Base-by-base conservation (phyloP, 2,888 invertebrate species). In the Azorinus chamasolen region DNA sequence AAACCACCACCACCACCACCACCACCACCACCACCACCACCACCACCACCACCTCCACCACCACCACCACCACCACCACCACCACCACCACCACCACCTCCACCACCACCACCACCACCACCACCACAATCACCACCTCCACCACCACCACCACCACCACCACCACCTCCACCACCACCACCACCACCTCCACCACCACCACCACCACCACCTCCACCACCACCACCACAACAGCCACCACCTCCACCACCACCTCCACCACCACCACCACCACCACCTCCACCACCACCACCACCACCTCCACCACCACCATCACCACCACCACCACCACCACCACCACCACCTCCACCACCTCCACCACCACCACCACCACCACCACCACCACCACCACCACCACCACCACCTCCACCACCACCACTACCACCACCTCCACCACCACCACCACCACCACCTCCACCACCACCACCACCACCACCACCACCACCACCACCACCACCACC, bases 401-500 rank as follows among this genome's bases (percentile, higher is more conserved):
- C 41, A 41, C 41, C 41, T 12, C 41, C n/a, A n/a, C 41, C 16
- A 41, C 41, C 41, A 41, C 41, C 41, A 41, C 41, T 14, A 41
- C 41, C 41, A 41, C 41, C 41, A 41, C 41, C 41, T 12, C 50
- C 50, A 48, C 50, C 50, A 48, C 50, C 50, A 48, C 50, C 50
- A 48, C 50, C 50, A 48, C 50, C 50, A 48, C 50, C 50, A 48
- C 50, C 50, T 14, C 50, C 50, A 48, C 50, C 50, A 48, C 50
- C 50, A 48, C 50, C 50, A 48, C 50, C 43, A 20, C 43, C 51
- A 51, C 45, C 51, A 32, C 59, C 59, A 45, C 41, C 51, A 24
- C 37, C 63, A 18, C 46, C 63, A 48, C 32, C 63, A 18, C 22
- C 51, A 51, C 41, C 64, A 22, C 51, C 48, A 22, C 48, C 53